phyloP scores from a whole-genome alignment of 2,113 vertebrate genomes.

The Passer montanus region DNA sequence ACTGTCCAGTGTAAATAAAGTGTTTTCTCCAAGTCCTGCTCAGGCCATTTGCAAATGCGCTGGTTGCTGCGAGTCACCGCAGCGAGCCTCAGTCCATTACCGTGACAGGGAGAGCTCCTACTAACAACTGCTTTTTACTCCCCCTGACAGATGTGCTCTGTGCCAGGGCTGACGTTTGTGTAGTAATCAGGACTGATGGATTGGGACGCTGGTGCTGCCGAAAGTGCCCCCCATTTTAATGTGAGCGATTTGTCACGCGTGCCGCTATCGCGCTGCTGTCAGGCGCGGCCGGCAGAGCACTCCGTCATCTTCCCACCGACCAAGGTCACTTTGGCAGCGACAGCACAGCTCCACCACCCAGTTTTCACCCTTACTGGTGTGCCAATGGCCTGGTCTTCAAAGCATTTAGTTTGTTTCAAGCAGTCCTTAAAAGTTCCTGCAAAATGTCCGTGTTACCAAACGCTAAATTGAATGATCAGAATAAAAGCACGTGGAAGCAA shows the following conservation, averaged over 20 bases:
- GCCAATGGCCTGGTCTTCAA: slow-evolving; percentile 54
- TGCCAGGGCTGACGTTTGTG: slow-evolving; percentile 81
- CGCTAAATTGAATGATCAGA: neutral
- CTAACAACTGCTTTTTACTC: slow-evolving; percentile 87
- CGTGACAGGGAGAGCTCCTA: slow-evolving; percentile 79
- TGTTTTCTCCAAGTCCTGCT: slow-evolving; percentile 24
- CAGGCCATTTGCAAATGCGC: slow-evolving; percentile 53
- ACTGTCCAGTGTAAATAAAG: neutral
- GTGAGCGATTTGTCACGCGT: slow-evolving; percentile 82
- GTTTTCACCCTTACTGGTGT: slow-evolving; percentile 62
- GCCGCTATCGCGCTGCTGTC: slow-evolving; percentile 82
- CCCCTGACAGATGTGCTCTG: slow-evolving; percentile 81
- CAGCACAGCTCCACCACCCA: slow-evolving; percentile 63
- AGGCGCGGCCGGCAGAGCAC: slow-evolving; percentile 70
- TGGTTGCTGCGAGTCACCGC: slow-evolving; percentile 51
- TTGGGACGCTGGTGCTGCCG: slow-evolving; percentile 78
- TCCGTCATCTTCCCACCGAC: slow-evolving; percentile 81
- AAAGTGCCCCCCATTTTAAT: slow-evolving; percentile 85
- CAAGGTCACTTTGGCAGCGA: slow-evolving; percentile 87
- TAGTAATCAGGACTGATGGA: slow-evolving; percentile 91
- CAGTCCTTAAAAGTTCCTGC: neutral
- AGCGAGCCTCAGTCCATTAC: slow-evolving; percentile 74
- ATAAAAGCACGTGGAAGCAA: neutral
- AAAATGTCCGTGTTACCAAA: neutral
- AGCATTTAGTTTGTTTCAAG: slow-evolving; percentile 26